Percentiles rank a stretch among this genome's conserved stretches.
These are phyloP conservation scores for Lamellibrachia satsuma DNA, from an alignment of 2,888 invertebrate species.

Conservation along the genomic window DNA sequence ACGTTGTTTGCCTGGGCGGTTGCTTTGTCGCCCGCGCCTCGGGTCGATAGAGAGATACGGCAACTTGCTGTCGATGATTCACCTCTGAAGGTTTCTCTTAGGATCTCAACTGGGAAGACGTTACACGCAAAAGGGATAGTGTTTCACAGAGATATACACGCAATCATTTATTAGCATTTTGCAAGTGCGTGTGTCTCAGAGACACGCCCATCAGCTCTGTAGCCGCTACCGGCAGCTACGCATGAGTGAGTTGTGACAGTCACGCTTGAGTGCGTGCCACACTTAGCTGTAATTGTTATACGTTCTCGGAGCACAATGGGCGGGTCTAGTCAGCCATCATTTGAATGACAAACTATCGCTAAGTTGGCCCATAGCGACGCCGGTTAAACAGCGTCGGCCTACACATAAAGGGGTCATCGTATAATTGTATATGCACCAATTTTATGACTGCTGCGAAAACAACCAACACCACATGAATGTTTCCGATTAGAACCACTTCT, in stretches of 20 bases:
- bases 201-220: background rate
- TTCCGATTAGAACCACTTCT: no score
- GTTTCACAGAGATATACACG: background rate
- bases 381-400: background rate
- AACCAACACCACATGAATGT: no score
- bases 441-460: no score
- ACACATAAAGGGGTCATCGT: background rate
- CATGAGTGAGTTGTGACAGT: background rate
- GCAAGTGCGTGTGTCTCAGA: background rate
- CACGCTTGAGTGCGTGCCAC: background rate
- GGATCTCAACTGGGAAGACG: background rate
- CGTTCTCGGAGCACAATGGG: background rate
- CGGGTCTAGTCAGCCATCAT: background rate
- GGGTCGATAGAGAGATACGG: background rate
- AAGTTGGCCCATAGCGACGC: background rate
- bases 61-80: no score
- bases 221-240: background rate
- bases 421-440: no score
- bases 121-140: background rate
- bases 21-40: background rate
- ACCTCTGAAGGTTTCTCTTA: no score
- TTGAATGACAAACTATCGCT: background rate
- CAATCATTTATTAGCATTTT: background rate
- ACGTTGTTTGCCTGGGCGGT: background rate
- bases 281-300: background rate